phyloP scores from a whole-genome alignment of 2,113 vertebrate genomes.

The Taurulus bubalis region DNA sequence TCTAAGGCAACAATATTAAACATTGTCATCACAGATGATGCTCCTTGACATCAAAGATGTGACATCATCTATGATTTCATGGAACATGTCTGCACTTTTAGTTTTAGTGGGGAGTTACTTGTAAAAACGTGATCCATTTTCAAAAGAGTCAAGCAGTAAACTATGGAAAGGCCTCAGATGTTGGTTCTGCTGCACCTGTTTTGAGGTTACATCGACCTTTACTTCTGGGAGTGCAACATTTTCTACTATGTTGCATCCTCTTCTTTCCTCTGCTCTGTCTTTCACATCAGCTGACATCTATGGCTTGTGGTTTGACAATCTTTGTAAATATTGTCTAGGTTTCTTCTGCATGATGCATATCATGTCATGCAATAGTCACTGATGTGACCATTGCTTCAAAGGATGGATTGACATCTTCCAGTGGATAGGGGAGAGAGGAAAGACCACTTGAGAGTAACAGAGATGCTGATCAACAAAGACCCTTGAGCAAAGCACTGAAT shows the following conservation, averaged over 20 bases:
- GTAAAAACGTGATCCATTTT: background rate
- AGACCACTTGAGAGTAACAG: conserved; percentile 24
- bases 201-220: background rate
- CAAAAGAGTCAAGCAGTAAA: background rate
- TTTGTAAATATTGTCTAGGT: conserved; percentile 55
- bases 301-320: conserved; percentile 32
- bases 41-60: background rate
- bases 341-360: conserved; percentile 44
- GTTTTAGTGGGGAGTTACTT: background rate
- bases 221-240: background rate
- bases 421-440: conserved; percentile 5
- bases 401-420: conserved; percentile 32
- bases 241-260: background rate
- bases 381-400: conserved; percentile 48
- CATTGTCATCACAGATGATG: background rate
- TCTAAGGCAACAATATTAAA: background rate
- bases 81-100: background rate
- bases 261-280: conserved; percentile 9
- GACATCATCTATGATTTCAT: background rate
- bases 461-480: conserved; percentile 28
- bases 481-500: conserved; percentile 30
- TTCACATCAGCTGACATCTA: conserved; percentile 47
- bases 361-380: no score
- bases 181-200: background rate
- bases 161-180: background rate